Evolutionary conservation across 2,113 vertebrate species (phyloP), one percentile per base, ranked within the genome.

Genomic region (Balaeniceps rex): DNA sequence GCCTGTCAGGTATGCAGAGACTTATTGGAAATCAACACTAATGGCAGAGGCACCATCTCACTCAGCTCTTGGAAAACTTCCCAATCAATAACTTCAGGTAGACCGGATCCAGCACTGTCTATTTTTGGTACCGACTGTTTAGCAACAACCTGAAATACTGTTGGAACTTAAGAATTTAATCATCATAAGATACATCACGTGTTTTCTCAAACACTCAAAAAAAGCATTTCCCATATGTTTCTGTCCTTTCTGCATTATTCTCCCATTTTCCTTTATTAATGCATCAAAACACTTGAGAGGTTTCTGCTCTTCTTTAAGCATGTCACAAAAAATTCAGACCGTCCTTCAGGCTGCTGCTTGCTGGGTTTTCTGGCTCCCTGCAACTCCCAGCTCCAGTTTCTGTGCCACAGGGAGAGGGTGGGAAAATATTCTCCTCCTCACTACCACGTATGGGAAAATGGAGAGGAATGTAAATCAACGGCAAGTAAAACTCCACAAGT

Each of bases 1-100:
- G 55, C 64, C 86, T 36, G 4, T 14, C 24, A 70, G 60, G 64
- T 25, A 63, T 10, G 57, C 4, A 10, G 69, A 75, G 85, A 83
- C 65, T 93, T 86, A 92, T 55, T 95, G 94, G 92, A 96, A 95
- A 97, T 97, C 90, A 88, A 96, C 80, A 84, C 57, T 68, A 90
- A 95, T 31, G 69, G 85, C 71, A 90, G 58, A 78, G 65, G 72
- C 80, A 84, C 42, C 22, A 5, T 58, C 94, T 93, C 81, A 87
- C 60, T 93, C 88, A 87, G 88, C 86, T 94, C 72, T 75, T 93
- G 91, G 94, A 92, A 87, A 93, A 79, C 47, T 19, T 94, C 88
- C 88, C 3, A 0, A 79, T 84, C 28, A 0, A 84, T 88, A 92
- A 58, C 23, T 79, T 64, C 90, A 93, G 84, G 82, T 64, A 81